These are phyloP conservation scores for Perognathus longimembris DNA, from an alignment of 2,113 vertebrate genomes.

Conservation along the genomic window DNA sequence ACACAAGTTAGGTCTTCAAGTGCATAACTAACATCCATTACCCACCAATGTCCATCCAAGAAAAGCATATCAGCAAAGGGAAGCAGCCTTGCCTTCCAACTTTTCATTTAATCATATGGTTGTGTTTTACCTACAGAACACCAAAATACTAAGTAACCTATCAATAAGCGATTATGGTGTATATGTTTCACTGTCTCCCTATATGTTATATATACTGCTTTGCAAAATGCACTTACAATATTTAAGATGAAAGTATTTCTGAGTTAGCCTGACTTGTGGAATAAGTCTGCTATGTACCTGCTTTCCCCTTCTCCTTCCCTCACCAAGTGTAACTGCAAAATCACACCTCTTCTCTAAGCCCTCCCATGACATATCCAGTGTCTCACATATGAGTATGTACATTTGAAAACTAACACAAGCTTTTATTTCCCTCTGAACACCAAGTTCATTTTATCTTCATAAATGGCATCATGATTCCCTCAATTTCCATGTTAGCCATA, in stretches of 20 bases:
- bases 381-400: neutral
- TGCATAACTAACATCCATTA: neutral
- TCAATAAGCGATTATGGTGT: neutral
- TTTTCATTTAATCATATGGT: neutral
- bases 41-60: neutral
- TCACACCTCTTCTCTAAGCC: neutral
- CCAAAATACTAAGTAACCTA: neutral
- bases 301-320: neutral
- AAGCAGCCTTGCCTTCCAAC: no score
- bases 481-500: neutral
- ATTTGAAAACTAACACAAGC: neutral
- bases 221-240: neutral
- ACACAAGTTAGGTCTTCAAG: neutral
- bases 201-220: neutral
- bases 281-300: neutral
- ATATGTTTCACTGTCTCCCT: neutral
- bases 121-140: neutral
- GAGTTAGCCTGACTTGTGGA: neutral
- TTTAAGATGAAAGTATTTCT: neutral
- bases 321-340: neutral
- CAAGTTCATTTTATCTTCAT: neutral
- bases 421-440: constrained; percentile 9
- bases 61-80: neutral
- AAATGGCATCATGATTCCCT: neutral
- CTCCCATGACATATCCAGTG: neutral